Percentiles rank a stretch among this genome's conserved stretches.
phyloP scores from a whole-genome alignment of 2,888 invertebrate species.

The Ganaspis brasiliensis region DNA sequence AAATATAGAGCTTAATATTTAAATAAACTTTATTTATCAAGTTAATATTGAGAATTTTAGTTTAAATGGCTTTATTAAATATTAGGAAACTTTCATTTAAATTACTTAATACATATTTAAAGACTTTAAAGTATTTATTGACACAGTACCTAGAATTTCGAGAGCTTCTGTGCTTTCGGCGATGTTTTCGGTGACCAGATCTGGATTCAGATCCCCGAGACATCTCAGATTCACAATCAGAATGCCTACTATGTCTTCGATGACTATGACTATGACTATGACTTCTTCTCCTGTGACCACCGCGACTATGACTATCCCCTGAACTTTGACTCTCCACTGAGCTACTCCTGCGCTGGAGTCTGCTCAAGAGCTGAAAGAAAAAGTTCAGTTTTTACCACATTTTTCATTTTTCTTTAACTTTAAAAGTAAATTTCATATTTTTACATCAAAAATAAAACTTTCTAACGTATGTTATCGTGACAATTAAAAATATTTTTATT shows the following conservation, averaged over 20 bases:
- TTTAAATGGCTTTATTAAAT: too few relatives aligned
- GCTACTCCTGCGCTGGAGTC: slow-evolving; percentile 84
- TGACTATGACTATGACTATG: slow-evolving; percentile 88
- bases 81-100: too few relatives aligned
- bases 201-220: slow-evolving; percentile 90
- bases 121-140: neutral
- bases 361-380: slow-evolving; percentile 74
- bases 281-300: slow-evolving; percentile 89
- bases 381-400: neutral
- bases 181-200: slow-evolving; percentile 87
- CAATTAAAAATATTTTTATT: too few relatives aligned
- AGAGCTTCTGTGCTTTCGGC: slow-evolving; percentile 87
- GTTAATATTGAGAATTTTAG: too few relatives aligned
- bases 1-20: too few relatives aligned
- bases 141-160: slow-evolving; percentile 83
- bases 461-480: too few relatives aligned
- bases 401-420: neutral
- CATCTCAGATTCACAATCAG: slow-evolving; percentile 95
- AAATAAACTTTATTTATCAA: too few relatives aligned
- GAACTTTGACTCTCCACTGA: slow-evolving; percentile 95
- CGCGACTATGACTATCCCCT: slow-evolving; percentile 85
- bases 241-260: slow-evolving; percentile 88
- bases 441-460: too few relatives aligned
- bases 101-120: too few relatives aligned
- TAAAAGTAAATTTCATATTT: neutral